Evolutionary conservation across 2,113 vertebrate species (phyloP).

Genomic region (Oceanodroma tethys): DNA sequence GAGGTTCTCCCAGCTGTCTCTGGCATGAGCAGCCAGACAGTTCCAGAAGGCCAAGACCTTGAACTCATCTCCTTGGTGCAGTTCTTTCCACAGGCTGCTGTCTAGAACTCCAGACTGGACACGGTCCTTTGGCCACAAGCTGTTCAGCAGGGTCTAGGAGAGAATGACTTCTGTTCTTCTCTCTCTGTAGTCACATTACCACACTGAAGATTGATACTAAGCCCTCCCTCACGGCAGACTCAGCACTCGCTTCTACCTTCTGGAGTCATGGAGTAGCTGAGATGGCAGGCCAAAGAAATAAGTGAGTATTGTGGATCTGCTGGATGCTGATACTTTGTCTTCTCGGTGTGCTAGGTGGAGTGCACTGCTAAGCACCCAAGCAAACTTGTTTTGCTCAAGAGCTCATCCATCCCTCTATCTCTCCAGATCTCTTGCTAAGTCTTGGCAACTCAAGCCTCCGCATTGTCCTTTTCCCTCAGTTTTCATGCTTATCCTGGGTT

Average conservation of each 20-base stretch:
- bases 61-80: neutral
- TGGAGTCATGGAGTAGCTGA: conserved; percentile 93
- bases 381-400: neutral
- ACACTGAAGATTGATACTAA: conserved; percentile 94
- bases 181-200: conserved; percentile 84
- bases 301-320: conserved; percentile 79
- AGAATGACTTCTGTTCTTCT: neutral
- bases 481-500: neutral
- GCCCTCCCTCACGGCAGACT: conserved; percentile 77
- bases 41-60: neutral
- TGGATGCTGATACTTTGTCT: neutral
- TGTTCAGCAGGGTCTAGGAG: neutral
- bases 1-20: neutral
- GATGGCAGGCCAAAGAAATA: conserved; percentile 95
- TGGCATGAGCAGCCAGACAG: neutral
- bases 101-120: neutral
- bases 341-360: neutral
- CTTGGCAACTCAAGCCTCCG: neutral
- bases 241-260: conserved; percentile 71
- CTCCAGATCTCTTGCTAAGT: neutral
- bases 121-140: neutral
- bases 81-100: neutral
- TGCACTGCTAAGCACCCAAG: neutral
- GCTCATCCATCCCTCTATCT: neutral
- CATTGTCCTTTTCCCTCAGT: neutral